Base-by-base conservation (phyloP, 2,888 invertebrate species). In the Xylota sylvarum region DNA sequence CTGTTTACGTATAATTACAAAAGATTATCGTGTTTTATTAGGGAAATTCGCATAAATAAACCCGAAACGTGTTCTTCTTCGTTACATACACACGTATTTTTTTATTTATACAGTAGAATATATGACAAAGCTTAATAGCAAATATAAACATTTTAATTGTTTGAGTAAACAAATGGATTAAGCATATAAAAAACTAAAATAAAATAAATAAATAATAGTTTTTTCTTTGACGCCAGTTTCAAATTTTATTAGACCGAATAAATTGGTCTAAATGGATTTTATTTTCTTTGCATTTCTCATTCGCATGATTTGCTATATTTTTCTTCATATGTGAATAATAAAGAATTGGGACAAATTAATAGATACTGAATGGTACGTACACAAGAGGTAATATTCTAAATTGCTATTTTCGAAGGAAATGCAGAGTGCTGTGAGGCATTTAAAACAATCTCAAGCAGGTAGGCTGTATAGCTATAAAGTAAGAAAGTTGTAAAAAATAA, bases 1-100 rank as follows among this genome's bases (percentile, higher is more conserved):
- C 58, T 64, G 43, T 81, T 76, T 50, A 58, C 55, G 64, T 50
- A 32, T 30, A 82, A 77, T 56, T 77, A 65, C 56, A 12, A 52
- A 40, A 65, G 82, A 72, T 78, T 83, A 83, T 65, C 78, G 32
- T 65, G 82, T 56, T 77, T 76, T 76, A 81, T 76, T 69, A 10
- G 56, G 58, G 30, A 50, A 58, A 70, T 77, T 70, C 69, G 64
- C 56, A 50, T 4, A 56, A 17, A 70, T 70, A 77, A 77, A 55
- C 46, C 27, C 55, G 55, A 52, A 55, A 72, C 70, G 65, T 60
- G 70, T 19, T 50, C 1, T 50, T 50, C 50, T 50, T 50, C 50
- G 23, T 23, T n/a, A 9, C 5, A n/a, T n/a, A n/a, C n/a, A n/a
- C n/a, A n/a, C n/a, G n/a, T n/a, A n/a, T 37, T 55, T 48, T 48